phyloP scores from a whole-genome alignment of 37 sponge, comb jelly and placozoan species.

The Halichondria panicea region DNA sequence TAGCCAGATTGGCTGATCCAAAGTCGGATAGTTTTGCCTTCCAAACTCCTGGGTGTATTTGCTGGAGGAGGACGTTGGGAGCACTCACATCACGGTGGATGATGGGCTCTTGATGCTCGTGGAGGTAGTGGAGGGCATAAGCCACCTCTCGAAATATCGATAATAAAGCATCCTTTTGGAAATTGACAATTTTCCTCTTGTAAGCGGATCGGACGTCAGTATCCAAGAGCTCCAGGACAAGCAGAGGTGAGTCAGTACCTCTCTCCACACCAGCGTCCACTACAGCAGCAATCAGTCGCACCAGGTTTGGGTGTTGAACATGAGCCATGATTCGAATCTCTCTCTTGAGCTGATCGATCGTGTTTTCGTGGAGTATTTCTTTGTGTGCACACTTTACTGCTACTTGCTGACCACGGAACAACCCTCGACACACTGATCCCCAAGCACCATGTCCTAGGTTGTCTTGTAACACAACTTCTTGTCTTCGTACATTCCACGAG shows the following conservation, averaged over 20 bases:
- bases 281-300: conserved; percentile 75
- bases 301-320: conserved; percentile 73
- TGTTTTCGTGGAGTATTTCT: neutral
- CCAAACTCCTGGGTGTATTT: conserved; percentile 16
- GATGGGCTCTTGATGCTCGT: conserved; percentile 62
- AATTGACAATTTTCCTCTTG: neutral
- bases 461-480: neutral
- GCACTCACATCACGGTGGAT: conserved; percentile 87
- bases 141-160: conserved; percentile 62
- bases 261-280: conserved; percentile 15
- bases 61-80: conserved; percentile 70
- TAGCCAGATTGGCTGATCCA: conserved; percentile 76
- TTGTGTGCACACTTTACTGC: conserved; percentile 29
- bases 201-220: conserved; percentile 51
- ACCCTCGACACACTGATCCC: conserved; percentile 20
- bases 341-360: conserved; percentile 22
- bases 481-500: conserved; percentile 11
- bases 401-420: conserved; percentile 18
- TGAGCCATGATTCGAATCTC: conserved; percentile 61
- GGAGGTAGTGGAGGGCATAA: conserved; percentile 77
- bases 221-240: conserved; percentile 76
- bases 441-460: conserved; percentile 30
- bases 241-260: conserved; percentile 20
- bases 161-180: neutral
- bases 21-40: conserved; percentile 77